phyloP scores from a whole-genome alignment of 2,113 vertebrate species.

The Tetrax tetrax region DNA sequence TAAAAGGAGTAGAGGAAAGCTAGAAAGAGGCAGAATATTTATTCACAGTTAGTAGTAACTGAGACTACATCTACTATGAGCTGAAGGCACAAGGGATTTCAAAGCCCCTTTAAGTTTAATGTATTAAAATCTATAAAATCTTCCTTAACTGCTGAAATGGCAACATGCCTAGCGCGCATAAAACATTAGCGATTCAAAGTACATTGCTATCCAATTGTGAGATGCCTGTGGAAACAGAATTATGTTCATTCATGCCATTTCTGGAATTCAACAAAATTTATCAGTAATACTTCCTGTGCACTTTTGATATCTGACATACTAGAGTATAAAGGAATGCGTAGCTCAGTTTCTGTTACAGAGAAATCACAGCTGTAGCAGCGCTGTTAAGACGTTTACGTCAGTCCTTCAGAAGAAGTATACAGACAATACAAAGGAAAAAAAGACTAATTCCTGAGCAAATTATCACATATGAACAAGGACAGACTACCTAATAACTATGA shows the following conservation, averaged over 20 bases:
- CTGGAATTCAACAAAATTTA: not conserved
- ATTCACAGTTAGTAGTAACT: not conserved
- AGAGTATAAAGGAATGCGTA: not conserved
- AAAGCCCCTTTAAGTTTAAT: not conserved
- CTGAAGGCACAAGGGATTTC: not conserved
- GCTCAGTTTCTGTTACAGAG: not conserved
- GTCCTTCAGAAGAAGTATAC: not conserved
- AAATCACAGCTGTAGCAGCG: fast-evolving
- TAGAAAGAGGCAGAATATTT: not conserved
- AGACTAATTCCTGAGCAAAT: not conserved
- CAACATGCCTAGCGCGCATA: not conserved
- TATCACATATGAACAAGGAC: not conserved
- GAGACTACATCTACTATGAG: not conserved
- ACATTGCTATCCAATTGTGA: not conserved
- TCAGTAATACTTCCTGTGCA: not conserved
- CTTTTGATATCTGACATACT: not conserved
- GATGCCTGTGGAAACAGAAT: not conserved
- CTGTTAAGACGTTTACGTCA: not conserved
- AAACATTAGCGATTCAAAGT: not conserved
- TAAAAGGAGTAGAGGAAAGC: not conserved
- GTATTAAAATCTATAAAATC: not conserved
- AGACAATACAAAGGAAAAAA: not conserved
- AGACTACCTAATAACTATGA: not conserved
- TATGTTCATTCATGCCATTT: not conserved
- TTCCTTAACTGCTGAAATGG: not conserved